phyloP scores from a whole-genome alignment of 2,888 invertebrate species.

The Cybosia mesomella region DNA sequence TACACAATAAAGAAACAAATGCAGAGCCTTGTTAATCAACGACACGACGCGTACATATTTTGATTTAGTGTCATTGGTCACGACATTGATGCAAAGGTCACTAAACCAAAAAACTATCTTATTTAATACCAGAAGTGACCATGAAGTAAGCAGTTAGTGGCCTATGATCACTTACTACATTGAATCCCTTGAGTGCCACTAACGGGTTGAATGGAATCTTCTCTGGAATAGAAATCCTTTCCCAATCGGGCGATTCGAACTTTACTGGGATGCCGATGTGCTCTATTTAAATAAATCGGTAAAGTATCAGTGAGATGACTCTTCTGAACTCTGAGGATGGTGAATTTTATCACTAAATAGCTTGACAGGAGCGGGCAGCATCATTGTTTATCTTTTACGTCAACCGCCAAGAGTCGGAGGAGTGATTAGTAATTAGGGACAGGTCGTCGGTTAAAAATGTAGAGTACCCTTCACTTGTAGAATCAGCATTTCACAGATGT shows the following conservation, averaged over 20 bases:
- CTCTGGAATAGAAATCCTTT: too few species aligned
- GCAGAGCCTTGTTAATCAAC: not conserved
- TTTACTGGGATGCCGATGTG: too few species aligned
- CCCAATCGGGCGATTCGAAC: too few species aligned
- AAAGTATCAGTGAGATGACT: not conserved
- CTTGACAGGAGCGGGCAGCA: not conserved
- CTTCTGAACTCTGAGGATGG: not conserved
- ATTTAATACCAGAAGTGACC: too few species aligned
- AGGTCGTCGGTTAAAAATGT: constrained; percentile 27
- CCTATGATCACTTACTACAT: not conserved
- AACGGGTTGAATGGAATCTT: too few species aligned
- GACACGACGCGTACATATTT: not conserved
- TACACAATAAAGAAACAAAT: not conserved
- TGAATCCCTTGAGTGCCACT: not conserved
- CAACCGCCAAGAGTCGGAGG: constrained; percentile 20
- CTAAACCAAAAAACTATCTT: not conserved
- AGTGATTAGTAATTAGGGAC: constrained; percentile 40
- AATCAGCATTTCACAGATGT: too few species aligned
- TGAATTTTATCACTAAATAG: not conserved
- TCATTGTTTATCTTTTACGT: constrained; percentile 8
- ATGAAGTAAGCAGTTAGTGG: too few species aligned
- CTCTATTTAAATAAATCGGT: not conserved
- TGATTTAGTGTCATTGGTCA: not conserved
- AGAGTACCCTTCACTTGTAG: too few species aligned
- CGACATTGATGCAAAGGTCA: not conserved